These are phyloP conservation scores for Discoglossus pictus DNA, from an alignment of 2,797 vertebrate genomes.

Conservation along the genomic window DNA sequence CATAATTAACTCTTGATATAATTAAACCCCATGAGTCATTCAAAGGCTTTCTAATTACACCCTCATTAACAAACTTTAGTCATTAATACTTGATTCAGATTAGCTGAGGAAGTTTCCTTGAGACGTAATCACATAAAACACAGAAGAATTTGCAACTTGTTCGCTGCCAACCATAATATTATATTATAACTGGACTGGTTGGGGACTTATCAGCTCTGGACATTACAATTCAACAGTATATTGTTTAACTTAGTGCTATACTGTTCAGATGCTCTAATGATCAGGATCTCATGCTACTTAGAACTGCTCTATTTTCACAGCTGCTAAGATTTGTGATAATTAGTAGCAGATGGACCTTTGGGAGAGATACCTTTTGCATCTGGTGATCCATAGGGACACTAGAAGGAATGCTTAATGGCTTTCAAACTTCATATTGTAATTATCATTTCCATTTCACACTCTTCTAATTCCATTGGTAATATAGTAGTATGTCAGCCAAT, in stretches of 20 bases:
- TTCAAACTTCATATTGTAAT: slow-evolving; percentile 48
- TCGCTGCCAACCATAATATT: slow-evolving; percentile 13
- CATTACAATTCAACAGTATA: background rate
- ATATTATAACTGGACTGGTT: slow-evolving; percentile 21
- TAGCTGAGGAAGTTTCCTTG: too few relatives aligned
- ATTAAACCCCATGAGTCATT: too few relatives aligned
- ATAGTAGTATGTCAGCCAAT: slow-evolving; percentile 37
- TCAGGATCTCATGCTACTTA: slow-evolving; percentile 35
- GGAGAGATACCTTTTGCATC: slow-evolving; percentile 50
- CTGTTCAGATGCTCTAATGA: slow-evolving; percentile 26
- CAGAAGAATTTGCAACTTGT: too few relatives aligned
- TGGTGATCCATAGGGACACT: slow-evolving; percentile 44
- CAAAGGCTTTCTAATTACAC: too few relatives aligned
- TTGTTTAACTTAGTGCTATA: slow-evolving; percentile 27
- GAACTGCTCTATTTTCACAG: slow-evolving; percentile 45
- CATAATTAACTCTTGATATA: too few relatives aligned
- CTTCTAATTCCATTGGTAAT: slow-evolving; percentile 48
- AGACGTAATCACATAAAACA: too few relatives aligned
- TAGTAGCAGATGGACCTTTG: slow-evolving; percentile 44
- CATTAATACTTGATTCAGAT: too few relatives aligned
- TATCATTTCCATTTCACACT: slow-evolving; percentile 51
- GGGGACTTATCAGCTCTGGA: slow-evolving; percentile 6
- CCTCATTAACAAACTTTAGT: too few relatives aligned
- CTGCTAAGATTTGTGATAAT: slow-evolving; percentile 45
- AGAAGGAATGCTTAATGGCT: slow-evolving; percentile 47